These are phyloP conservation scores for Pterocles burchelli DNA, from an alignment of 2,113 vertebrate species.

Conservation along the genomic window DNA sequence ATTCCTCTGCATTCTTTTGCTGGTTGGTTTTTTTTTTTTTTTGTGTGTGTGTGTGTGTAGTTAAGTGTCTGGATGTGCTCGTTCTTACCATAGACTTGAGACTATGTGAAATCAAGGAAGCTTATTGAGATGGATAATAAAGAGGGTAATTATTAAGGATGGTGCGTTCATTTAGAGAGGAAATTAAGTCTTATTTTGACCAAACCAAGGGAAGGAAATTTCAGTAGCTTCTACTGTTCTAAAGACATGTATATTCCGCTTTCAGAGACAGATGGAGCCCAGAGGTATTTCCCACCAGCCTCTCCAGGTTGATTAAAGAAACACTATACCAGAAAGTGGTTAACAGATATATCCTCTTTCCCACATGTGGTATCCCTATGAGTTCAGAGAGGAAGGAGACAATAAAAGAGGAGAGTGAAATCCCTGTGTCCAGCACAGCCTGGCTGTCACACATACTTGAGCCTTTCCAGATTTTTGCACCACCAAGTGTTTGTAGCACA, in stretches of 20 bases:
- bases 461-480: not conserved
- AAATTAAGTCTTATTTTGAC: not conserved
- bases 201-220: not conserved
- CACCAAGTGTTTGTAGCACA: not conserved
- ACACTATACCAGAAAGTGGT: not conserved
- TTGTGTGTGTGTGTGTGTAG: not conserved
- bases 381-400: not conserved
- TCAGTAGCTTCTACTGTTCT: not conserved
- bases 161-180: not conserved
- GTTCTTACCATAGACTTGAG: not conserved
- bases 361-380: fast-evolving
- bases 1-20: not conserved
- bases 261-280: not conserved
- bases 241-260: not conserved
- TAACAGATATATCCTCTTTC: not conserved
- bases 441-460: not conserved
- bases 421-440: not conserved
- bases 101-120: not conserved
- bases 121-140: not conserved
- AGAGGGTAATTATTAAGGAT: not conserved
- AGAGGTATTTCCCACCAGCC: not conserved
- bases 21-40: not conserved
- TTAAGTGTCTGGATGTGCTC: not conserved
- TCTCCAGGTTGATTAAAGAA: not conserved
- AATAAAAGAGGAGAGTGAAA: not conserved